Evolutionary conservation across 2,113 vertebrate genomes (phyloP).

Genomic region (Podarcis muralis): DNA sequence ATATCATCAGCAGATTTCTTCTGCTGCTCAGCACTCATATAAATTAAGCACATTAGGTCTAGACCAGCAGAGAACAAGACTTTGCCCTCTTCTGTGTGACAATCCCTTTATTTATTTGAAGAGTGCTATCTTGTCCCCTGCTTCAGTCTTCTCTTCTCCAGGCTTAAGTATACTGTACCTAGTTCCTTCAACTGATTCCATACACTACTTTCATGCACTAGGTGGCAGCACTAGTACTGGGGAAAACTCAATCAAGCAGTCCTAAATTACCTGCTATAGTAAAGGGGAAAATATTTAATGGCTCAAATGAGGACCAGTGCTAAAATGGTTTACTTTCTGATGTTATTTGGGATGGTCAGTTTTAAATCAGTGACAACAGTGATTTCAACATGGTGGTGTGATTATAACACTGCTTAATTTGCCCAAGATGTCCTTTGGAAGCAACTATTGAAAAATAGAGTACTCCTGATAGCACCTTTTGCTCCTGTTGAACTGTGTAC

Average conservation of each 20-base stretch:
- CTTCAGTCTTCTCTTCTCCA: not conserved
- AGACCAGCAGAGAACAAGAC: not conserved
- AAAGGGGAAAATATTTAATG: not conserved
- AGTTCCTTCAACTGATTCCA: not conserved
- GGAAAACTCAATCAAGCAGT: not conserved
- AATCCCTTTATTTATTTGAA: not conserved
- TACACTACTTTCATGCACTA: conserved; percentile 15
- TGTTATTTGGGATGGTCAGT: not conserved
- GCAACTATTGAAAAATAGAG: not conserved
- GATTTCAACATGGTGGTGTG: not conserved
- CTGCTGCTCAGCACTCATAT: not conserved
- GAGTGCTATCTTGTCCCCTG: not conserved
- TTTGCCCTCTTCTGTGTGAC: not conserved
- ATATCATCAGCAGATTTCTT: not conserved
- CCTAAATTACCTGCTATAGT: not conserved
- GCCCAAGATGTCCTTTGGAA: not conserved
- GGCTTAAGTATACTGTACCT: not conserved
- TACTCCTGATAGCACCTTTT: not conserved
- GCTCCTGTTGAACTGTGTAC: not conserved
- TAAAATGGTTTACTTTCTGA: not conserved
- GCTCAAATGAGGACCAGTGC: not conserved
- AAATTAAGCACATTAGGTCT: not conserved
- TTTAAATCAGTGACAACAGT: not conserved
- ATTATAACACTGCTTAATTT: not conserved
- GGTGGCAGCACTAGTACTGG: conserved; percentile 54